Evolutionary conservation across 2,888 invertebrate genomes (phyloP), one percentile per base, ranked within the genome.

Genomic region (Rapana venosa): DNA sequence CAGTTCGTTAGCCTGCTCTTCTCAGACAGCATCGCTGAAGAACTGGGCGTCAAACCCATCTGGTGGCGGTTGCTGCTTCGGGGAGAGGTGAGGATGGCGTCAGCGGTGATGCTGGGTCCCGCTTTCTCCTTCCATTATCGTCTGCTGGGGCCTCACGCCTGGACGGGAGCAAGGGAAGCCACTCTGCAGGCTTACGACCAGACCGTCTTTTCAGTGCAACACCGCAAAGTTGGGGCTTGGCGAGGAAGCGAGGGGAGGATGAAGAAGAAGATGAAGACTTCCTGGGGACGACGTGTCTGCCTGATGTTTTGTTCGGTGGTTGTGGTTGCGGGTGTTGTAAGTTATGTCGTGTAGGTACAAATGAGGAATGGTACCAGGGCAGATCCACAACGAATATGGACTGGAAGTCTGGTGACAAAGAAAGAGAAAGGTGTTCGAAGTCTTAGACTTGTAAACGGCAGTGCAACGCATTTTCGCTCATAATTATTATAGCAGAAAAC

Each of bases 51-150:
- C 22, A n/a, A n/a, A 58, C 88, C 88, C 13, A 6, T 11, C 26
- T 77, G 79, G 88, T 79, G 79, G 88, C 79, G 56, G 11, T n/a
- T 88, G 17, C 58, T 77, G 32, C 88, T 88, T 30, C 79, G 11
- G 22, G 88, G 88, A 6, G 88, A 88, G 1, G 32, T 88, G 35
- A 35, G 58, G 79, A 88, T 88, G 56, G 88, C 88, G 1, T 26
- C 56, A 58, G 56, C 79, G 1, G 79, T 88, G 32, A 17, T 79
- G 88, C 32, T 88, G 8, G 88, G 88, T 20, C 88, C 88, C 22
- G 79, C 88, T 11, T 30, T 58, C 26, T 79, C 88, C 26, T 88
- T 88, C 47, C 88, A 88, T 58, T 88, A 79, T 58, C 88, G 88
- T 26, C 88, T 88, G 32, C 6, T 47, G 58, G 88, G 88, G 8